Evolutionary conservation across 2,888 invertebrate species (phyloP), one percentile per base, ranked within the genome.

Genomic region (Macrostomum cliftonense): DNA sequence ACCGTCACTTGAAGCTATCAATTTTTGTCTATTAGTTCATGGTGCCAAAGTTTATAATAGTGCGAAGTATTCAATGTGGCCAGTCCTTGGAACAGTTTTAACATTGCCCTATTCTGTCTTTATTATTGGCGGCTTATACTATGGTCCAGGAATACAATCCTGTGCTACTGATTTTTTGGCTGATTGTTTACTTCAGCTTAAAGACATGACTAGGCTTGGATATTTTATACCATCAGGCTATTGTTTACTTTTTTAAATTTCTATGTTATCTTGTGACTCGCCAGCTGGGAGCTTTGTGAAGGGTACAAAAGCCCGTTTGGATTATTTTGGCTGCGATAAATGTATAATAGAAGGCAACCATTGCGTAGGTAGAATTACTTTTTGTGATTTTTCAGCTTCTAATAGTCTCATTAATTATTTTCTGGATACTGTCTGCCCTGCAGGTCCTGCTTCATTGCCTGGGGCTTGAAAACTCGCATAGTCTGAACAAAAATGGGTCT

Each of bases 111-210:
- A 42, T 20, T 17, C 17, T 42, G 42, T 42, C 16, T 42, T 42
- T 42, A 20, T 42, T 42, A 42, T 42, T 42, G n/a, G n/a, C n/a
- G 42, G 42, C 42, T 42, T 42, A 42, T 42, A 42, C 19, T 42
- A 42, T 42, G 42, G 42, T 42, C 16, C 16, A 42, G 16, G 17
- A 12, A 42, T 17, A 13, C 42, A 17, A 12, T 12, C 13, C 42
- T 17, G 42, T 42, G 42, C 19, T 9, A 17, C 42, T 17, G 16
- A 17, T 17, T 42, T 17, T 42, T 42, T 42, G 13, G 42, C 16
- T 17, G 42, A 42, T 20, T 20, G 16, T 20, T 17, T 42, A 12
- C 16, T 9, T 42, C 17, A 42, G 9, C 13, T 42, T 17, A 17
- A 17, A 17, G 13, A 17, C 19, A 17, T 42, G 16, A 42, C 19